Percentiles rank a stretch among this genome's conserved stretches.
Conservation (phyloP, 2,797 vertebrate genomes). For the Propithecus deckenii region DNA sequence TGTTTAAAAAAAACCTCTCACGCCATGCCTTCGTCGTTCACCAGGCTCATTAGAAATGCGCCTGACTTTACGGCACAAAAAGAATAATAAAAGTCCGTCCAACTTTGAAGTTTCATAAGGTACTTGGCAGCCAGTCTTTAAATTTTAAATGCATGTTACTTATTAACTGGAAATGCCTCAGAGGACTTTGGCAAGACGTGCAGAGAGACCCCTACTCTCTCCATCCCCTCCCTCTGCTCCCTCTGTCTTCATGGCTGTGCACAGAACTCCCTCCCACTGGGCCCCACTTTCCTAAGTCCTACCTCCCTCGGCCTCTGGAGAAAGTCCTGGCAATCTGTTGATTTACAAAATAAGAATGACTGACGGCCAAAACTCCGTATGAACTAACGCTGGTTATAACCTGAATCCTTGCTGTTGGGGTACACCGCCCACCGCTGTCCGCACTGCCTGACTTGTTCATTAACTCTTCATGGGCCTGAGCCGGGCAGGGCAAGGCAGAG, state of each 20-base stretch:
- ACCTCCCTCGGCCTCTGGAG: neutral
- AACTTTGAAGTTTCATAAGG: slow-evolving; percentile 70
- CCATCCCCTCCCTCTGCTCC: rapidly evolving
- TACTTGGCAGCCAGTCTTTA: slow-evolving; percentile 70
- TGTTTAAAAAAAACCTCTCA: slow-evolving; percentile 63
- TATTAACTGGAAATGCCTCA: slow-evolving; percentile 66
- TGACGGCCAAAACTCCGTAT: no score
- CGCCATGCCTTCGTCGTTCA: neutral
- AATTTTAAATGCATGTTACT: slow-evolving; percentile 77
- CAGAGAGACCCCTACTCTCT: neutral
- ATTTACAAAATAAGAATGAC: neutral
- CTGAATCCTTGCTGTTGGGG: neutral
- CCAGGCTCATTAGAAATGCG: slow-evolving; percentile 75
- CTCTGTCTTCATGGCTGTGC: no score
- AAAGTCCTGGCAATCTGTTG: neutral
- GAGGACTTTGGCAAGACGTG: neutral
- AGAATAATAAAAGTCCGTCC: slow-evolving; percentile 68
- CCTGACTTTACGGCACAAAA: slow-evolving; percentile 68
- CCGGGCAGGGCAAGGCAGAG: neutral
- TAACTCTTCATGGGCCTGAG: rapidly evolving
- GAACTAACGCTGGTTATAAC: neutral
- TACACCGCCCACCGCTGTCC: rapidly evolving
- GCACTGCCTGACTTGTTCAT: neutral
- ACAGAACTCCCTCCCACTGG: neutral
- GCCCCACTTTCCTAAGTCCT: neutral